phyloP scores from a whole-genome alignment of 2,113 vertebrate genomes.

The Microcebus tavaratra region DNA sequence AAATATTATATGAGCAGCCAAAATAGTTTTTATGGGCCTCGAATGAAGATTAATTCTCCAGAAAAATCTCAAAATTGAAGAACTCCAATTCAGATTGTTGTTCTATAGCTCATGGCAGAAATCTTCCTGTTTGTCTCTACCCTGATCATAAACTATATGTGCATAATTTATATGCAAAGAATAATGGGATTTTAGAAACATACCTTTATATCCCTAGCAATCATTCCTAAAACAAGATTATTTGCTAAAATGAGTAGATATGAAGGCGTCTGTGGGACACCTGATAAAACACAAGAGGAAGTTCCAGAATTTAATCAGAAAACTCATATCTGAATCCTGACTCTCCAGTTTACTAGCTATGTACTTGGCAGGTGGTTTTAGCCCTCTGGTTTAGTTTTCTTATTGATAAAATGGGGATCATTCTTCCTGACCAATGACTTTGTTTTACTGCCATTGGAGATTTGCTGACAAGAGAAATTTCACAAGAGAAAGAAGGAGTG shows the following conservation, averaged over 20 bases:
- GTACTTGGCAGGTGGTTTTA: neutral
- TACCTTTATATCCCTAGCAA: neutral
- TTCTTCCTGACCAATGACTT: neutral
- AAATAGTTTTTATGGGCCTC: conserved; percentile 14
- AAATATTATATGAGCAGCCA: conserved; percentile 45
- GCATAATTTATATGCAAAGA: conserved; percentile 55
- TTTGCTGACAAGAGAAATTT: neutral
- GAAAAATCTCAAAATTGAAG: conserved; percentile 54
- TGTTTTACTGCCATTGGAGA: neutral
- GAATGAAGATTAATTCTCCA: conserved; percentile 37
- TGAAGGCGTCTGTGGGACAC: neutral
- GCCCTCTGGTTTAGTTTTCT: neutral
- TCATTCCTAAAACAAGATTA: conserved; percentile 47
- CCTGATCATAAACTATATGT: neutral
- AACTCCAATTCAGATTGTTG: neutral
- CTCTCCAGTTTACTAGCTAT: neutral
- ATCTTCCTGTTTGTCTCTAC: neutral
- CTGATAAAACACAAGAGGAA: neutral
- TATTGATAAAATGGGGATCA: neutral
- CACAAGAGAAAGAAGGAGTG: neutral
- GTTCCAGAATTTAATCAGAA: conserved; percentile 27
- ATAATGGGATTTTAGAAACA: conserved; percentile 28
- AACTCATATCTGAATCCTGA: neutral
- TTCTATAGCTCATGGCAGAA: neutral
- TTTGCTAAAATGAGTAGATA: conserved; percentile 41